A percentile compares a stretch with the other conserved stretches of the same genome.
phyloP scores from a whole-genome alignment of 2,888 invertebrate species.

The Sphecodes monilicornis region DNA sequence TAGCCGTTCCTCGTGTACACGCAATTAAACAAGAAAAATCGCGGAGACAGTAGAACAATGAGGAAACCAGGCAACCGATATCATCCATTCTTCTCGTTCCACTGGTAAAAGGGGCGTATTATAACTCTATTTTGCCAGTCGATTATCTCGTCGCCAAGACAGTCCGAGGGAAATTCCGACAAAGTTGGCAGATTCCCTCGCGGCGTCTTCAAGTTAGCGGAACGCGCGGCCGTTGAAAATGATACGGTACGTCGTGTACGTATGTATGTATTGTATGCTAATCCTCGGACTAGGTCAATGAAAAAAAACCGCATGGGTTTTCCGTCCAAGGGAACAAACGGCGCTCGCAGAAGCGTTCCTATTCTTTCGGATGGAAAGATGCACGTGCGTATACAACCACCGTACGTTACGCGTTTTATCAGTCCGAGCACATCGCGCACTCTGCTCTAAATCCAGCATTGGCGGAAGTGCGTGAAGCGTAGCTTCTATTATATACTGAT shows the following conservation, averaged over 20 bases:
- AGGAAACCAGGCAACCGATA: neutral
- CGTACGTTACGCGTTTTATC: slow-evolving; percentile 51
- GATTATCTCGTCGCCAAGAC: neutral
- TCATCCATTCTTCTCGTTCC: neutral
- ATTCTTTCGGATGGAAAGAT: slow-evolving; percentile 57
- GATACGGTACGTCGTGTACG: neutral
- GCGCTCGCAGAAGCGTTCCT: slow-evolving; percentile 11
- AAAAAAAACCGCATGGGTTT: slow-evolving; percentile 30
- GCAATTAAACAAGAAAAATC: neutral
- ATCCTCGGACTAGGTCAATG: slow-evolving; percentile 36
- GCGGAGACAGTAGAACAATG: neutral
- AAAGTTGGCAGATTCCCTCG: neutral
- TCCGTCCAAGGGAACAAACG: slow-evolving; percentile 19
- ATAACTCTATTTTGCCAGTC: neutral
- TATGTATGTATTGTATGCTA: slow-evolving; percentile 48
- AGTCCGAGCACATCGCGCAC: slow-evolving; percentile 56
- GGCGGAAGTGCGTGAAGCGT: slow-evolving; percentile 73
- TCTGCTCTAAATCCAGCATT: slow-evolving; percentile 70
- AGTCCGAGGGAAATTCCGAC: slow-evolving; percentile 6
- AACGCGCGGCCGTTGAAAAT: neutral
- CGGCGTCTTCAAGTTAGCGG: neutral
- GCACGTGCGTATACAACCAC: slow-evolving; percentile 8
- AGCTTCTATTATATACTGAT: slow-evolving; percentile 64
- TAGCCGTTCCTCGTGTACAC: neutral
- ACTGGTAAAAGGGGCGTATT: neutral